Base-by-base conservation (phyloP, 2,113 vertebrate species). In the Ascaphus truei region DNA sequence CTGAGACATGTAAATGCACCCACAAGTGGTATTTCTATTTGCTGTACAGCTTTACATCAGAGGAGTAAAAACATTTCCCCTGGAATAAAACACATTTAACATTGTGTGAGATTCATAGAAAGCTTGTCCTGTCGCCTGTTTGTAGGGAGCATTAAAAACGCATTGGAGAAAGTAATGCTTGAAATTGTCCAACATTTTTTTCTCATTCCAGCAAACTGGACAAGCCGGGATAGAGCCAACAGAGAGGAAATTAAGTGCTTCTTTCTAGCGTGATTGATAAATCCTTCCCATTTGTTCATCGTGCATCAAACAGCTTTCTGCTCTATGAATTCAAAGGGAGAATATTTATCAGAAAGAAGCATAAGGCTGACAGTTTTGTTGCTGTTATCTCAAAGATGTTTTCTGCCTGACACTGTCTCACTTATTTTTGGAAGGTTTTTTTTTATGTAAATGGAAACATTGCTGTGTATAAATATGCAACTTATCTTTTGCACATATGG, bases 281-380 rank as follows among this genome's bases (percentile, higher is more conserved):
- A 72, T 73, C 72, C 50, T 72, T 77, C 72, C 60, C 67, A 64
- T 69, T 76, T 81, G 64, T 68, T 33, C 72, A 77, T 71, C 73
- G 68, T 61, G 47, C 74, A 79, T 77, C 75, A 75, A 78, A 68
- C 59, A 78, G 60, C 71, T 74, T 59, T 50, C 34, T 75, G 45
- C 75, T 82, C 80, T 74, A n/a, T 71, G 71, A 63, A 72, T 77
- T 66, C 72, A 64, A 68, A 77, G 71, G 16, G 30, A 83, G 78
- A 80, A 77, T 79, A 81, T 75, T 86, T 86, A 86, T 83, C 81
- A 77, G 77, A 55, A 72, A 71, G 73, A 75, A 68, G 72, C 76
- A 75, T 48, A 78, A 78, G 33, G 71, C 65, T 72, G 72, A 75
- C 77, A 76, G 78, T 73, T n/a, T 13, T 5, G 1, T 3, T 26